Conservation (phyloP, 1,140 invertebrate genomes). For the Formica exsecta region DNA sequence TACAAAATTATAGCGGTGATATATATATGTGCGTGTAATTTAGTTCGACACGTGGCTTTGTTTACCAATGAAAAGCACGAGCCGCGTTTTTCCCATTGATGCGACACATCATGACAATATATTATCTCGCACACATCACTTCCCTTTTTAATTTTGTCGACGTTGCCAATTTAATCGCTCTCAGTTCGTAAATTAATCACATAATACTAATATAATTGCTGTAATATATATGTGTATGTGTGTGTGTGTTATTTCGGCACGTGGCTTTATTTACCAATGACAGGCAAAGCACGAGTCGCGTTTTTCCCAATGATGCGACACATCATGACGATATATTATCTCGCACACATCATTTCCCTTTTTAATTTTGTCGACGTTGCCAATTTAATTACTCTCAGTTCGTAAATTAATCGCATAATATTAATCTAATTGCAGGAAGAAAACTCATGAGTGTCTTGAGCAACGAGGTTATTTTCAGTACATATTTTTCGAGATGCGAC, state of each 20-base stretch:
- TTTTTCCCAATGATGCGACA: background rate
- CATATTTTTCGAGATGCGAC: background rate
- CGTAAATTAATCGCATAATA: conserved; percentile 9
- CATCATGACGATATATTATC: conserved; percentile 6
- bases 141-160: background rate
- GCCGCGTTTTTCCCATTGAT: background rate
- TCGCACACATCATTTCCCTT: background rate
- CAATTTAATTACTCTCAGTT: background rate
- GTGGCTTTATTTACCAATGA: conserved; percentile 45
- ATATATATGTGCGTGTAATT: background rate
- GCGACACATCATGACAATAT: conserved; percentile 8
- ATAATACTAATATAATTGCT: background rate
- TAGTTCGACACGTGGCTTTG: conserved; percentile 34
- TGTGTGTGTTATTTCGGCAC: conserved; percentile 13
- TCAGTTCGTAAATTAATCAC: background rate
- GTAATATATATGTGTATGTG: too few species aligned
- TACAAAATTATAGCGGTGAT: background rate
- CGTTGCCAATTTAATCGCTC: conserved; percentile 1
- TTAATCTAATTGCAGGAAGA: background rate
- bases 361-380: background rate
- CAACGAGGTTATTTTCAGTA: background rate
- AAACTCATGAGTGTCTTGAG: background rate
- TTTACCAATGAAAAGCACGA: conserved; percentile 17
- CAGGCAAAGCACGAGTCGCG: background rate
- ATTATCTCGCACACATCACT: background rate